phyloP scores from a whole-genome alignment of 2,113 vertebrate species.

The Plecturocebus donacophilus region DNA sequence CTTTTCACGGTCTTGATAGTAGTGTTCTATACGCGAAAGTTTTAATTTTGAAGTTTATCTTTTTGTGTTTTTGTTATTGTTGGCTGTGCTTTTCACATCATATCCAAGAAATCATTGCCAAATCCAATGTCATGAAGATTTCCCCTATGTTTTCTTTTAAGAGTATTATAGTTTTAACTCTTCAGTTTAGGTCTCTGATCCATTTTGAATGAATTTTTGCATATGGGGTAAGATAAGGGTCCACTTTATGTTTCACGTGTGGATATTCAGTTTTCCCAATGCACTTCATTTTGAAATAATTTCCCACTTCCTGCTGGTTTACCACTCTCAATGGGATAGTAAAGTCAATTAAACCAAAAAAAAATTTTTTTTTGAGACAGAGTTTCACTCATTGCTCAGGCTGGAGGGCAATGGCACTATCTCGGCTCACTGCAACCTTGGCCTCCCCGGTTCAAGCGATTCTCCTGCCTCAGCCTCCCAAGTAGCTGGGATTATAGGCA shows the following conservation, averaged over 20 bases:
- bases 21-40: neutral
- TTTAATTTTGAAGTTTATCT: neutral
- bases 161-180: neutral
- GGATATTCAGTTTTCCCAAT: neutral
- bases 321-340: neutral
- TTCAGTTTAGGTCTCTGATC: neutral
- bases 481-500: no score
- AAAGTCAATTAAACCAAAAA: neutral
- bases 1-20: neutral
- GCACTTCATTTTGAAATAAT: neutral
- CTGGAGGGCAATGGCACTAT: no score
- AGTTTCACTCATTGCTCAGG: no score
- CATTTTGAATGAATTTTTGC: neutral
- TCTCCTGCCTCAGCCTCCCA: no score
- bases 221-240: neutral
- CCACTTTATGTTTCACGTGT: neutral
- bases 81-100: neutral
- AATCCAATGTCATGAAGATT: neutral
- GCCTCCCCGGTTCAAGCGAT: no score
- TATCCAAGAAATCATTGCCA: neutral
- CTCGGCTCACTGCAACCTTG: no score
- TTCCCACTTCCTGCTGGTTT: neutral
- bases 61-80: neutral
- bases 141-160: neutral
- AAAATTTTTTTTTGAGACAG: no score